phyloP scores from a whole-genome alignment of 2,113 vertebrate species.

The rat (Rattus norvegicus) region GRCr8 NC_086031.1:105187001-105187500 shows the following conservation, averaged over 20 bases:
- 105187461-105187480: not conserved
- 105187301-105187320: not conserved
- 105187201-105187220: not conserved
- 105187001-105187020: not conserved
- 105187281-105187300: not conserved
- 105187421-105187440: not conserved
- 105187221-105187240: not conserved
- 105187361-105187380: slow-evolving; percentile 17
- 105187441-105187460: not conserved
- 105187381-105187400: slow-evolving; percentile 52
- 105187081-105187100: not conserved
- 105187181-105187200: not conserved
- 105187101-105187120: not conserved
- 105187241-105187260: not conserved
- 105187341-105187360: not conserved
- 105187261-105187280: slow-evolving; percentile 7
- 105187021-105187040: not conserved
- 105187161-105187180: not conserved
- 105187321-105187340: not conserved
- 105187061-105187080: not conserved
- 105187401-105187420: slow-evolving; percentile 31
- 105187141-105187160: not conserved
- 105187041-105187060: not conserved
- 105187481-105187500: not conserved
- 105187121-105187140: not conserved